phyloP scores from a whole-genome alignment of 2,797 vertebrate genomes.

The Thunnus albacares region DNA sequence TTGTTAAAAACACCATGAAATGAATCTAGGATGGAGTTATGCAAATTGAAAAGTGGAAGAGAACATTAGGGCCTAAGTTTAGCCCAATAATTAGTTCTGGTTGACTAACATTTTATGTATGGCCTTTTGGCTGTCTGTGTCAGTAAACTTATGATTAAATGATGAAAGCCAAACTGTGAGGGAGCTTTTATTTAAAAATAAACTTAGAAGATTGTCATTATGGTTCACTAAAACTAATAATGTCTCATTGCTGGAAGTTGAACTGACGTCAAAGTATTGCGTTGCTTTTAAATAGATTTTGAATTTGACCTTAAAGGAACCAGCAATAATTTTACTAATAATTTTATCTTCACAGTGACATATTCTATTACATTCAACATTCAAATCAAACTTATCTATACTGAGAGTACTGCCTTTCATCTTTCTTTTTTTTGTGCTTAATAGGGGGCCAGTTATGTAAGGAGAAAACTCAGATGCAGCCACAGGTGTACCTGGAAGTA shows the following conservation, averaged over 20 bases:
- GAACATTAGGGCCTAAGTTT: slow-evolving; percentile 47
- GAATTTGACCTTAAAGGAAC: slow-evolving; percentile 21
- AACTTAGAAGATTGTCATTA: slow-evolving; percentile 16
- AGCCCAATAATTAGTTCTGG: slow-evolving; percentile 41
- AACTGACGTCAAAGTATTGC: slow-evolving; percentile 1
- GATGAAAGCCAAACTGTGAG: slow-evolving; percentile 28
- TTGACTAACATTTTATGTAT: slow-evolving; percentile 39
- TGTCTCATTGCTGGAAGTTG: slow-evolving; percentile 11
- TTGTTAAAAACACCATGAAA: slow-evolving; percentile 32
- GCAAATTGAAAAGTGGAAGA: slow-evolving; percentile 29
- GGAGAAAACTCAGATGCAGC: slow-evolving; percentile 35
- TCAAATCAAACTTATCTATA: slow-evolving; percentile 41
- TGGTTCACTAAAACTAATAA: slow-evolving; percentile 6
- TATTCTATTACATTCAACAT: slow-evolving; percentile 22
- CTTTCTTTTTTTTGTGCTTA: slow-evolving; percentile 30
- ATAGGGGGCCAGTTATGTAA: slow-evolving; percentile 42
- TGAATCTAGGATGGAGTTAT: slow-evolving; percentile 11
- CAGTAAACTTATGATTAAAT: slow-evolving; percentile 32
- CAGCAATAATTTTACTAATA: slow-evolving; percentile 17
- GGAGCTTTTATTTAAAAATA: slow-evolving; percentile 22
- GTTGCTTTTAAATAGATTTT: slow-evolving; percentile 5
- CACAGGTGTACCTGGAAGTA: slow-evolving; percentile 50
- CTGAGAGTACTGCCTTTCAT: slow-evolving; percentile 24
- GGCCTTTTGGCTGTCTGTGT: slow-evolving; percentile 37
- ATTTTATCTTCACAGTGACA: slow-evolving; percentile 35